phyloP scores from a whole-genome alignment of 2,888 invertebrate genomes.

The Strigamia maritima region DNA sequence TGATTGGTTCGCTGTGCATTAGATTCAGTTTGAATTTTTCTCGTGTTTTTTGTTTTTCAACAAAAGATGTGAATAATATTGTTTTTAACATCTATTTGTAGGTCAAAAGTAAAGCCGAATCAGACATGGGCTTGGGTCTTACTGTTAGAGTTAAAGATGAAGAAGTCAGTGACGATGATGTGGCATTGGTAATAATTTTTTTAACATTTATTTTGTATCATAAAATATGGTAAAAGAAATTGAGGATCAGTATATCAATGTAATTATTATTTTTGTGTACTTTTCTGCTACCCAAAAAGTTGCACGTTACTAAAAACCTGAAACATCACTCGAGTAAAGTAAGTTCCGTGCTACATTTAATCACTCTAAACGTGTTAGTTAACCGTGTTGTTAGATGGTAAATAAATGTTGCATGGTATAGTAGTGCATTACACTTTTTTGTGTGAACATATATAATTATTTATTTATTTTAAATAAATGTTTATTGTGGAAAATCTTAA shows the following conservation, averaged over 20 bases:
- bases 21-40: not conserved
- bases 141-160: conserved; percentile 15
- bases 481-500: not conserved
- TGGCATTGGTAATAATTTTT: conserved; percentile 43
- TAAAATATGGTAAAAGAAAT: not conserved
- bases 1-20: conserved; percentile 45
- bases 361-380: not conserved
- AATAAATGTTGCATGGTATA: not conserved
- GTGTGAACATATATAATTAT: too few species aligned
- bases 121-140: not conserved
- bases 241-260: not conserved
- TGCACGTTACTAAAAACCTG: conserved; percentile 21
- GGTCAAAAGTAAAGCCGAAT: conserved; percentile 54
- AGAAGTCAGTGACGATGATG: conserved; percentile 42
- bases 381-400: not conserved
- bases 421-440: not conserved
- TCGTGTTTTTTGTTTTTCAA: conserved; percentile 41
- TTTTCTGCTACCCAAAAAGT: not conserved
- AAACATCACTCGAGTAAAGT: conserved; percentile 11
- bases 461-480: not conserved
- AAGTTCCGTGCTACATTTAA: not conserved
- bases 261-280: conserved; percentile 4
- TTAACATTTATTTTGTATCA: conserved; percentile 29
- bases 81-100: not conserved
- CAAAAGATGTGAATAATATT: conserved; percentile 42